phyloP scores from a whole-genome alignment of 2,113 vertebrate species.

The Nematolebias whitei region DNA sequence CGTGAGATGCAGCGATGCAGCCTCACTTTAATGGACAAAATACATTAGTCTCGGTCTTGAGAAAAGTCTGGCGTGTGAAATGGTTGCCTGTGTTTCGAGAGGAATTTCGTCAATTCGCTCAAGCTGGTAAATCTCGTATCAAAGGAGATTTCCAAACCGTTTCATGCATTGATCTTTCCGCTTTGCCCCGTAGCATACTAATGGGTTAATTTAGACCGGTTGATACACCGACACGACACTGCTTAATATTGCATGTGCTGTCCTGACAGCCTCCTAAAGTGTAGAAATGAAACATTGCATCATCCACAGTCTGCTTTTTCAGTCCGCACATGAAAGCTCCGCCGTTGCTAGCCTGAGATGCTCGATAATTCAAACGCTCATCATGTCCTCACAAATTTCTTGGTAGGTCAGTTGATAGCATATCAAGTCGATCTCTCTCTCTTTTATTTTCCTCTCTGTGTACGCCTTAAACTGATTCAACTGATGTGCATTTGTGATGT shows the following conservation, averaged over 20 bases:
- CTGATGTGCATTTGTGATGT: constrained; percentile 53
- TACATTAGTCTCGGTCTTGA: constrained; percentile 43
- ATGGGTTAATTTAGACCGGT: constrained; percentile 74
- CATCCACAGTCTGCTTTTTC: constrained; percentile 62
- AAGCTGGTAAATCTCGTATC: constrained; percentile 79
- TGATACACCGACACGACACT: constrained; percentile 68
- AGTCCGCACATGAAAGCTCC: constrained; percentile 60
- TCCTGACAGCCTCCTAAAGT: constrained; percentile 67
- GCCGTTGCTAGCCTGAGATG: constrained; percentile 35
- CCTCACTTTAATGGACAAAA: constrained; percentile 40
- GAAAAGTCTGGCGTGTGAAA: constrained; percentile 66
- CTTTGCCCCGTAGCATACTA: constrained; percentile 70
- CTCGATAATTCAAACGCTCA: constrained; percentile 48
- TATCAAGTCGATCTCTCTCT: constrained; percentile 12
- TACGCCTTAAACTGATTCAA: constrained; percentile 24
- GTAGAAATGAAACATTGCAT: constrained; percentile 73
- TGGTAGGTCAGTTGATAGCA: constrained; percentile 50
- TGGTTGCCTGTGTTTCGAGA: constrained; percentile 76
- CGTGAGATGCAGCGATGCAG: constrained; percentile 12
- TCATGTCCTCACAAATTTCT: constrained; percentile 52
- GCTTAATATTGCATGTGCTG: constrained; percentile 68
- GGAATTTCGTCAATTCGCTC: constrained; percentile 78
- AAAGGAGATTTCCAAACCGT: constrained; percentile 80
- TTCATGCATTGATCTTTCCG: constrained; percentile 75
- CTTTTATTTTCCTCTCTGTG: no score